Evolutionary conservation across 2,113 vertebrate species (phyloP).

Genomic region (Scalopus aquaticus): DNA sequence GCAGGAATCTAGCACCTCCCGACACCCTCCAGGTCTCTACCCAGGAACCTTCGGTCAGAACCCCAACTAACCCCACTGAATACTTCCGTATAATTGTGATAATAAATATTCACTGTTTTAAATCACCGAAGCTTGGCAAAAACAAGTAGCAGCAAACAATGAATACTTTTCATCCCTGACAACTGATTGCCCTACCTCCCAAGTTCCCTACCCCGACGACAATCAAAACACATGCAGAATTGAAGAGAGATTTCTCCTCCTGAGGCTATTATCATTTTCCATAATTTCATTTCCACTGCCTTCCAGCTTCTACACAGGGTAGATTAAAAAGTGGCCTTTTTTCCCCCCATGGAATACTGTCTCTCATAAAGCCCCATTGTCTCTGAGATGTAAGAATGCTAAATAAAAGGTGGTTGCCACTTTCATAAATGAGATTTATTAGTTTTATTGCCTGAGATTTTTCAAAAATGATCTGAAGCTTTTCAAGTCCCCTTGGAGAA

Average conservation of each 20-base stretch:
- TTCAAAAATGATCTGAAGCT: slow-evolving; percentile 15
- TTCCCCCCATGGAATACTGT: not conserved
- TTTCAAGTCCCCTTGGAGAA: not conserved
- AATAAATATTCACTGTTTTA: slow-evolving; percentile 35
- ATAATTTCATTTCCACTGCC: slow-evolving; percentile 42
- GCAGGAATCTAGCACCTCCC: not conserved
- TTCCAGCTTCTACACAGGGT: not conserved
- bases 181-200: slow-evolving; percentile 19
- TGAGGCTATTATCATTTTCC: slow-evolving; percentile 36
- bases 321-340: slow-evolving; percentile 8
- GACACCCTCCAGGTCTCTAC: rapidly evolving
- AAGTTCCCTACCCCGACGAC: not conserved
- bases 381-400: slow-evolving; percentile 12
- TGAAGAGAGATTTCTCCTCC: slow-evolving; percentile 48
- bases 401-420: slow-evolving; percentile 1
- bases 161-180: slow-evolving; percentile 33
- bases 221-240: not conserved
- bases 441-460: slow-evolving; percentile 33
- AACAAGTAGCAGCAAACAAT: not conserved
- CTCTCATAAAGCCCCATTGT: not conserved
- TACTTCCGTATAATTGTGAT: not conserved
- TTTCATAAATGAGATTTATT: slow-evolving; percentile 50
- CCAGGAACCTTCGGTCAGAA: not conserved
- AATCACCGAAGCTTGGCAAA: not conserved
- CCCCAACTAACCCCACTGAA: not conserved